A percentile compares a stretch with the other conserved stretches of the same genome.
These are phyloP conservation scores for Caprella mutica DNA, from an alignment of 2,888 invertebrate species.

Conservation along the genomic window DNA sequence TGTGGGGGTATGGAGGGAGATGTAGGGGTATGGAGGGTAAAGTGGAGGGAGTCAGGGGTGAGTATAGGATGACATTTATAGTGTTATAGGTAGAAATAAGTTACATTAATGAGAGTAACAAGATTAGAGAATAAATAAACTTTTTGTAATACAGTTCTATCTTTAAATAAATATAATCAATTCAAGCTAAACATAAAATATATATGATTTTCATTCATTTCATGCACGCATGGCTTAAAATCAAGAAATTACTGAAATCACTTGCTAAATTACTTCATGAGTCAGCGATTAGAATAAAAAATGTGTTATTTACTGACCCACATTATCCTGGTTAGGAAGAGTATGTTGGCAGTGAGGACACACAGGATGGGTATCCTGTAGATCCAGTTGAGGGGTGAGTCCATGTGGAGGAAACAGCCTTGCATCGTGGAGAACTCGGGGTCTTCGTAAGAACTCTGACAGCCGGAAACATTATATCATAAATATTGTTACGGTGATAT, in stretches of 20 bases:
- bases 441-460: neutral
- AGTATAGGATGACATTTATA: neutral
- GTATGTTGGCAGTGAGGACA: constrained; percentile 30
- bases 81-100: neutral
- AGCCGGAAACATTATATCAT: neutral
- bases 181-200: neutral
- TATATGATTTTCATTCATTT: no score
- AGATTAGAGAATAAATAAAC: neutral
- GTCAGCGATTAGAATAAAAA: neutral
- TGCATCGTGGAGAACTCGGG: neutral
- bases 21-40: no score
- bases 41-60: no score
- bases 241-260: neutral
- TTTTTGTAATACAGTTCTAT: neutral
- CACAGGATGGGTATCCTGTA: constrained; percentile 29
- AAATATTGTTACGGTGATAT: neutral
- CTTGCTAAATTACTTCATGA: neutral
- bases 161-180: neutral
- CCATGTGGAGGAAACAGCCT: neutral
- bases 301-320: constrained; percentile 29
- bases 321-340: constrained; percentile 35
- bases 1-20: no score
- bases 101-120: neutral
- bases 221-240: neutral
- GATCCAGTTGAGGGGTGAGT: constrained; percentile 31